Conservation (phyloP, 64 coral and sea anemone species). For the Exaiptasia diaphana region DNA sequence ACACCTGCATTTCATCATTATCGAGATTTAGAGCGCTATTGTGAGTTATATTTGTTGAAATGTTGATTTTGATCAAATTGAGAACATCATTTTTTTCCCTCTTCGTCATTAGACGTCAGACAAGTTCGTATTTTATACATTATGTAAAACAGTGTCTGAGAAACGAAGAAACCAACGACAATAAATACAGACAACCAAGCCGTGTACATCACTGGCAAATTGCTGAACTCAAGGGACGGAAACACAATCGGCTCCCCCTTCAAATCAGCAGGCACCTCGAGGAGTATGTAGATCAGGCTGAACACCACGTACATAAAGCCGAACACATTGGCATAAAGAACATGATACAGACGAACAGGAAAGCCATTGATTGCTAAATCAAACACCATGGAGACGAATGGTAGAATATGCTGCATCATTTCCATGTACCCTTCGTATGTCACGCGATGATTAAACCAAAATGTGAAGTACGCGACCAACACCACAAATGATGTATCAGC, state of each 20-base stretch:
- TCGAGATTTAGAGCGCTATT: no score
- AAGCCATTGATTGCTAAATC: conserved; percentile 23
- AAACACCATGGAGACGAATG: conserved; percentile 19
- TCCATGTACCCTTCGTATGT: not conserved
- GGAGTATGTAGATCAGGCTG: conserved; percentile 36
- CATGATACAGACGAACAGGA: conserved; percentile 44
- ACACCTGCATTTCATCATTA: no score
- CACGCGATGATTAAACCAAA: conserved; percentile 9
- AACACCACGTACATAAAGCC: conserved; percentile 38
- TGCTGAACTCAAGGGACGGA: conserved; percentile 42
- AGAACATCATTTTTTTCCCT: no score
- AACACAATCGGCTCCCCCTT: not conserved
- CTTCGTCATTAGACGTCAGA: no score
- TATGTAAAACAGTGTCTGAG: conserved; percentile 38
- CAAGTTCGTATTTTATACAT: conserved; percentile 22
- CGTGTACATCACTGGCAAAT: conserved; percentile 43
- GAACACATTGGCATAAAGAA: conserved; percentile 57
- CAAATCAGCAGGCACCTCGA: conserved; percentile 28
- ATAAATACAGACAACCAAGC: conserved; percentile 43
- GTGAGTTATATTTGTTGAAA: no score
- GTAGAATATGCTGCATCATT: conserved; percentile 9
- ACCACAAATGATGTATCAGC: conserved; percentile 14
- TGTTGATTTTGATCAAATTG: no score
- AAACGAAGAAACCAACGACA: conserved; percentile 27
- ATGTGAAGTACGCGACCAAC: conserved; percentile 34